A percentile compares a stretch with the other conserved stretches of the same genome.
Conservation (phyloP, 2,113 vertebrate genomes). For the Nibea coibor region DNA sequence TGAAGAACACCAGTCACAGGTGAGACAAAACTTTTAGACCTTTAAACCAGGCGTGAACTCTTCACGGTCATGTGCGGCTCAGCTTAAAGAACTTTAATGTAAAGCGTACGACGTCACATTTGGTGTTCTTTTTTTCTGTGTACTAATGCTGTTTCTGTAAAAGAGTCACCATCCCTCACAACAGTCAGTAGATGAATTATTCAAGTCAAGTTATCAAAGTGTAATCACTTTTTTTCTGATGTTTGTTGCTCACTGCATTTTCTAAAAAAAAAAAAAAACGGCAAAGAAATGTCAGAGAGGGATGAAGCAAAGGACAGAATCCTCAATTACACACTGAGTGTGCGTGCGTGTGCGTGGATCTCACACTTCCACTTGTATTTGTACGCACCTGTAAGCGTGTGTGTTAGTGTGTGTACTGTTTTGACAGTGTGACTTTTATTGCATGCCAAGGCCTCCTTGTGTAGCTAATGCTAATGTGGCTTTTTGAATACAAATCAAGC, state of each 20-base stretch:
- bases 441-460: conserved; percentile 50
- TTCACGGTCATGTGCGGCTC: neutral
- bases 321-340: conserved; percentile 11
- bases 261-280: neutral
- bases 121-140: neutral
- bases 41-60: neutral
- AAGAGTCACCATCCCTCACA: neutral
- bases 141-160: neutral
- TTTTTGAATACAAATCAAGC: conserved; percentile 68
- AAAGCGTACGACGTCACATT: neutral
- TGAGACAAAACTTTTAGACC: conserved; percentile 64
- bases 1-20: conserved; percentile 88
- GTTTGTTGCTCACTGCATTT: conserved; percentile 12
- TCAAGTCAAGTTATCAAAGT: conserved; percentile 28
- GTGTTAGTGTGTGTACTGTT: neutral
- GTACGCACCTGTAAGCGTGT: neutral
- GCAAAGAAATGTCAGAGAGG: conserved; percentile 33
- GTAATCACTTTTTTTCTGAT: conserved; percentile 9
- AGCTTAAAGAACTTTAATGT: neutral
- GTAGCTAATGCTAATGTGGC: conserved; percentile 56
- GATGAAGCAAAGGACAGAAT: conserved; percentile 43
- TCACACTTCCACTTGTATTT: neutral
- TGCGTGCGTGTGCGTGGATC: neutral
- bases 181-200: conserved; percentile 30
- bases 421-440: conserved; percentile 59